Percentiles rank a stretch among this genome's conserved stretches.
phyloP scores from a whole-genome alignment of 2,797 vertebrate species.

The Euthynnus affinis region DNA sequence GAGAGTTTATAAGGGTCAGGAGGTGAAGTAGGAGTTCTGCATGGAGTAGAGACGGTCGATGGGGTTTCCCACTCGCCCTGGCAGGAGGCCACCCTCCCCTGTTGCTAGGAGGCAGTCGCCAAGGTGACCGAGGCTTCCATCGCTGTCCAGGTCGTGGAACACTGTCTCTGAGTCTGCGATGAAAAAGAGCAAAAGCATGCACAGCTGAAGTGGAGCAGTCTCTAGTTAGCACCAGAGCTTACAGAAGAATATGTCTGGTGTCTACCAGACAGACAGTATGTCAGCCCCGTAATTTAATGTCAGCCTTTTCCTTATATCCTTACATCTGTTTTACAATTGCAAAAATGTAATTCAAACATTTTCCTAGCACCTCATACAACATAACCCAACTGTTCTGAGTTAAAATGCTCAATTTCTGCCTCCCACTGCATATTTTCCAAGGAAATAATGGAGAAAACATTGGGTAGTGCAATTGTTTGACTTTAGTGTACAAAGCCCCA shows the following conservation, averaged over 20 bases:
- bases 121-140: slow-evolving; percentile 90
- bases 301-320: slow-evolving; percentile 1
- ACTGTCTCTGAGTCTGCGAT: slow-evolving; percentile 90
- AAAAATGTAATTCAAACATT: background rate
- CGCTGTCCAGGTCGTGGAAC: slow-evolving; percentile 93
- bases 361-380: background rate
- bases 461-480: background rate
- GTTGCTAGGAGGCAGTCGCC: slow-evolving; percentile 91
- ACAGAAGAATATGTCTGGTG: background rate
- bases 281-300: slow-evolving; percentile 1
- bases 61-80: slow-evolving; percentile 91
- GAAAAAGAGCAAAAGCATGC: slow-evolving; percentile 23
- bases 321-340: background rate
- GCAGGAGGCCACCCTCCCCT: slow-evolving; percentile 87
- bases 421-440: slow-evolving; percentile 1
- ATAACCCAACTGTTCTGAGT: background rate
- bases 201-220: slow-evolving; percentile 20
- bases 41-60: slow-evolving; percentile 96
- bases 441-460: background rate
- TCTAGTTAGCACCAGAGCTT: slow-evolving; percentile 10
- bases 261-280: background rate
- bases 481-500: background rate
- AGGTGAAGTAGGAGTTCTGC: slow-evolving; percentile 97
- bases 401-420: background rate
- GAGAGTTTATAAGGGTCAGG: slow-evolving; percentile 88